Percentiles rank a stretch among this genome's conserved stretches.
These are phyloP conservation scores for Perizoma flavofasciatum DNA, from an alignment of 2,888 invertebrate species.

Conservation along the genomic window DNA sequence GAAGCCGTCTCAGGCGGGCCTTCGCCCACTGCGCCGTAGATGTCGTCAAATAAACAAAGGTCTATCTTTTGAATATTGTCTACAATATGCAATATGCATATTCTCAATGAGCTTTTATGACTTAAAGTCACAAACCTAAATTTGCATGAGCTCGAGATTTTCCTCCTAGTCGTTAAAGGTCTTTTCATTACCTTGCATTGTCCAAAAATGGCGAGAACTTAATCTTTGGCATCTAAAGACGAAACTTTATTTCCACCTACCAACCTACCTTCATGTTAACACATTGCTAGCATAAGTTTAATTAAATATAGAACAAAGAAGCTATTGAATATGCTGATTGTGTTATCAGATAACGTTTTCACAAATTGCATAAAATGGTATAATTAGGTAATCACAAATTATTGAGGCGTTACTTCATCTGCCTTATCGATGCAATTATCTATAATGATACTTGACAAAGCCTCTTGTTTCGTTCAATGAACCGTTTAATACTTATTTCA, in stretches of 20 bases:
- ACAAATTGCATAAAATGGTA: conserved; percentile 4
- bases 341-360: conserved; percentile 5
- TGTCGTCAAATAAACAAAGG: no score
- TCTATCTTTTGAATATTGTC: no score
- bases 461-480: conserved; percentile 56
- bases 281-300: background rate
- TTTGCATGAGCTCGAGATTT: conserved; percentile 1
- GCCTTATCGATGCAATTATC: conserved; percentile 50
- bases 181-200: conserved; percentile 7
- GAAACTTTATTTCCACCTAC: background rate
- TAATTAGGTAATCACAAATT: conserved; percentile 6
- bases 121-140: background rate
- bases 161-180: conserved; percentile 9
- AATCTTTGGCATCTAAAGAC: background rate
- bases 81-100: no score
- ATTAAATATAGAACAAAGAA: background rate
- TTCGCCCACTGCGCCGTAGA: no score
- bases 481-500: conserved; percentile 49
- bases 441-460: conserved; percentile 43
- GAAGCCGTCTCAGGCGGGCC: no score
- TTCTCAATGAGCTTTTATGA: background rate
- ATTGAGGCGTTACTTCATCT: conserved; percentile 45
- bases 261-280: no score
- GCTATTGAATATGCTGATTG: conserved; percentile 6
- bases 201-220: conserved; percentile 9